Evolutionary conservation across 1,140 invertebrate species (phyloP).

Genomic region (Pseudoatta argentina): DNA sequence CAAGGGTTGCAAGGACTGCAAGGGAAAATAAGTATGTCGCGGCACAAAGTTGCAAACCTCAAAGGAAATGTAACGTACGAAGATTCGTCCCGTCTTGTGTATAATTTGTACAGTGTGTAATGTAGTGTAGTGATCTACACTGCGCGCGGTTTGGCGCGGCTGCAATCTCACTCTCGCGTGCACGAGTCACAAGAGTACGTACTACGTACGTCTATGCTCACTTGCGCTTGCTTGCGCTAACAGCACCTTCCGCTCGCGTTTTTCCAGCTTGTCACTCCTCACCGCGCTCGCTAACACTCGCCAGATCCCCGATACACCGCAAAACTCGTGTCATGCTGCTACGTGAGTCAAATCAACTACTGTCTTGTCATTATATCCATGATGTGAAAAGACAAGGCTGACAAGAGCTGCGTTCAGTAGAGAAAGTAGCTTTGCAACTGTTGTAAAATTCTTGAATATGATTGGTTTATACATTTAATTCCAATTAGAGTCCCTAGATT

Average conservation of each 20-base stretch:
- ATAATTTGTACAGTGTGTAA: neutral
- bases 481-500: too few relatives aligned
- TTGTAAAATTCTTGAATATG: too few relatives aligned
- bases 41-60: too few relatives aligned
- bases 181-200: neutral
- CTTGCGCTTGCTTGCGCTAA: neutral
- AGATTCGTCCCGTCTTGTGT: neutral
- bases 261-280: constrained; percentile 69
- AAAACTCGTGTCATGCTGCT: constrained; percentile 76
- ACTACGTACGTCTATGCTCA: neutral
- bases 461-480: too few relatives aligned
- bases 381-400: too few relatives aligned
- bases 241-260: constrained; percentile 24
- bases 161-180: too few relatives aligned
- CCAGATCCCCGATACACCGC: constrained; percentile 46
- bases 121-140: too few relatives aligned
- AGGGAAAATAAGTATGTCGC: constrained; percentile 8
- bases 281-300: constrained; percentile 8
- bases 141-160: neutral
- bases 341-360: constrained; percentile 63
- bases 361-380: too few relatives aligned
- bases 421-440: too few relatives aligned
- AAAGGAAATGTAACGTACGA: neutral
- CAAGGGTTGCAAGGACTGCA: neutral
- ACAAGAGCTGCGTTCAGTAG: too few relatives aligned